Conservation (phyloP, 1,140 invertebrate species). For the Dendrolimus kikuchii region DNA sequence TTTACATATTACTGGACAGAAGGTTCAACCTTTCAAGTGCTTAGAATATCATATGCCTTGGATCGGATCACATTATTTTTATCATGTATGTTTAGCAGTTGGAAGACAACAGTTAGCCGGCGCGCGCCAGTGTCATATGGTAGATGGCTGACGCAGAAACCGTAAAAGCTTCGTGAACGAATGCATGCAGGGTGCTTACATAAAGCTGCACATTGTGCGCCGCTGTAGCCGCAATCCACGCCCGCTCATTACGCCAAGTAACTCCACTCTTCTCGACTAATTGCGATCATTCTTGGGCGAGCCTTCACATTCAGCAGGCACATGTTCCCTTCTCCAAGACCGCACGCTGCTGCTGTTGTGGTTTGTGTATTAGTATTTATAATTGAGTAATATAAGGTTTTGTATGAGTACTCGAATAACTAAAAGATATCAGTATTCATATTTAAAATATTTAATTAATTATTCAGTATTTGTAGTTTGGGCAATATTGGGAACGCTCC, state of each 20-base stretch:
- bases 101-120: slow-evolving; percentile 28
- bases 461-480: too few species aligned
- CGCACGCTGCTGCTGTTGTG: slow-evolving; percentile 44
- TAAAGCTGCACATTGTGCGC: slow-evolving; percentile 31
- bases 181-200: slow-evolving; percentile 23
- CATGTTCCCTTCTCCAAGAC: slow-evolving; percentile 47
- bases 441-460: slow-evolving; percentile 2
- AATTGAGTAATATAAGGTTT: slow-evolving; percentile 24
- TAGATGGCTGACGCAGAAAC: slow-evolving; percentile 47
- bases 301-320: slow-evolving; percentile 38
- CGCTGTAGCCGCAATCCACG: slow-evolving; percentile 10
- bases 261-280: slow-evolving; percentile 36
- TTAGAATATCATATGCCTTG: too few species aligned
- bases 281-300: slow-evolving; percentile 39
- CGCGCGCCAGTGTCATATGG: slow-evolving; percentile 48
- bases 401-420: slow-evolving; percentile 22
- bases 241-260: slow-evolving; percentile 38
- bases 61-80: too few species aligned
- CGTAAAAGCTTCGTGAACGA: slow-evolving; percentile 46
- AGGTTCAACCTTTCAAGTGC: too few species aligned
- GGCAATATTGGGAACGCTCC: too few species aligned
- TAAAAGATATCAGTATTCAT: slow-evolving; percentile 21
- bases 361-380: slow-evolving; percentile 44
- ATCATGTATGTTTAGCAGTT: slow-evolving; percentile 14
- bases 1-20: too few species aligned